phyloP scores from a whole-genome alignment of 1,140 invertebrate species.

The Diuraphis noxia region DNA sequence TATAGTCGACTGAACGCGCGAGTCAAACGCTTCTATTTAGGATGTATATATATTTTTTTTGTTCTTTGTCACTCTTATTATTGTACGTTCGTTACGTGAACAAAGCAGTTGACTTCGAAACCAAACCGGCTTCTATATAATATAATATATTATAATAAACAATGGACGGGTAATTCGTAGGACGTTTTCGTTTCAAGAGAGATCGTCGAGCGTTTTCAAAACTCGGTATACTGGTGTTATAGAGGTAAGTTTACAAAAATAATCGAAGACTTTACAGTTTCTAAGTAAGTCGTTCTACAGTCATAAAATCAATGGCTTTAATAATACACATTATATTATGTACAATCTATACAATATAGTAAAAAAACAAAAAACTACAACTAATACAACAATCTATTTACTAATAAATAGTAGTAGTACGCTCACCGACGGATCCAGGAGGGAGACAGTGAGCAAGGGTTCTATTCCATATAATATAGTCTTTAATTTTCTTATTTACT shows the following conservation, averaged over 20 bases:
- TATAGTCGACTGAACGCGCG: not conserved
- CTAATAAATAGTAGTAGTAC: not conserved
- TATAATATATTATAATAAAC: not conserved
- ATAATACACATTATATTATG: too few species aligned
- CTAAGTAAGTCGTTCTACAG: not conserved
- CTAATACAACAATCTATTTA: not conserved
- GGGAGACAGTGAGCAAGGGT: not conserved
- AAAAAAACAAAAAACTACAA: not conserved
- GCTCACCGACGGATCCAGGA: not conserved
- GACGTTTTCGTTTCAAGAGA: constrained; percentile 4
- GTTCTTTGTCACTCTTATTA: not conserved
- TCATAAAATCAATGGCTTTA: too few species aligned
- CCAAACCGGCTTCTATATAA: not conserved
- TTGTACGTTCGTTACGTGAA: not conserved
- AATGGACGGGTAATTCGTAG: not conserved
- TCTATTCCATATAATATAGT: not conserved
- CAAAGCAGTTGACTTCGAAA: not conserved
- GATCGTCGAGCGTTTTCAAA: not conserved
- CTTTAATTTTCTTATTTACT: not conserved
- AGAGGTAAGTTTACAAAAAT: not conserved
- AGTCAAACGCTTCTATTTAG: not conserved
- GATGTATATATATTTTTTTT: not conserved
- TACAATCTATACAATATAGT: not conserved
- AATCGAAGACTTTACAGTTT: not conserved
- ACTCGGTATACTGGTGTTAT: not conserved